These are phyloP conservation scores for Phalanger gymnotis DNA, from an alignment of 2,797 vertebrate genomes.

Conservation along the genomic window DNA sequence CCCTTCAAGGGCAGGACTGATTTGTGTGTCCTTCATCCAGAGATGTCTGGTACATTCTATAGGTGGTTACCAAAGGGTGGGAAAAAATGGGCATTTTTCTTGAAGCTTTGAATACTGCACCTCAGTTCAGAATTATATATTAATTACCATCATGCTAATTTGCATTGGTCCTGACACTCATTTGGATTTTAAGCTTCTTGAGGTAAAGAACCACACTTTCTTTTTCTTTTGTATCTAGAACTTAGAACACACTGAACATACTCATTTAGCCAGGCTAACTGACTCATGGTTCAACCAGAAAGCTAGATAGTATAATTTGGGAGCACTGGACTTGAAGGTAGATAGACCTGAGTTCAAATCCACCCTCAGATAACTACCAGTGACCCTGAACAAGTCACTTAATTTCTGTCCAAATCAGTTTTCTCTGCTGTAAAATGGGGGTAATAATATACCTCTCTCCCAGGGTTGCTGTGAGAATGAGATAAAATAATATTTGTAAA, in stretches of 20 bases:
- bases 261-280: background rate
- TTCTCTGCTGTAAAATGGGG: background rate
- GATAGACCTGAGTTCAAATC: background rate
- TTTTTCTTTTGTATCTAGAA: background rate
- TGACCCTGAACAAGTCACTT: background rate
- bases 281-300: background rate
- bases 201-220: background rate
- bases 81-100: background rate
- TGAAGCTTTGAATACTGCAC: background rate
- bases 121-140: no score
- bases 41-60: background rate
- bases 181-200: background rate
- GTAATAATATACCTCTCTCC: background rate
- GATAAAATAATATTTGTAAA: background rate
- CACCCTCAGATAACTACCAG: background rate
- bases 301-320: background rate
- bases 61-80: background rate
- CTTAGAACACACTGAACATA: background rate
- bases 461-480: background rate
- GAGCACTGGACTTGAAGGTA: background rate
- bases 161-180: background rate
- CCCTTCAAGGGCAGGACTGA: background rate
- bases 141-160: background rate
- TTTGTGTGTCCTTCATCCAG: background rate
- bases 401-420: background rate